Evolutionary conservation across 1,140 invertebrate genomes (phyloP).

Genomic region (Pseudoatta argentina): DNA sequence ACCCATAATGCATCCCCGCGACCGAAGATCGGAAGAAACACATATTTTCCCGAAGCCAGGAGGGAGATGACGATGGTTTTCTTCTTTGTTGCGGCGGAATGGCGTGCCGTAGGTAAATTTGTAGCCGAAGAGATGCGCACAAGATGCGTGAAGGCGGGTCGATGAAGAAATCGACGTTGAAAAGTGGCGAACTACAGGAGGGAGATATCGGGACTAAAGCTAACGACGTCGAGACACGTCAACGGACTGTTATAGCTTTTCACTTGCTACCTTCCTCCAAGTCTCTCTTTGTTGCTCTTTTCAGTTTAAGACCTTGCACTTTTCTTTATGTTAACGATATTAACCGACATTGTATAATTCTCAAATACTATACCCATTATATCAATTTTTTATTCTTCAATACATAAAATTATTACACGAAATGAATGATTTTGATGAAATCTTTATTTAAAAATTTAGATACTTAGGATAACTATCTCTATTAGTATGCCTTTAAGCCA

Average conservation of each 20-base stretch:
- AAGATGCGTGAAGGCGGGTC: conserved; percentile 45
- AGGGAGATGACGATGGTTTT: conserved; percentile 20
- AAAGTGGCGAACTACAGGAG: conserved; percentile 43
- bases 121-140: conserved; percentile 45
- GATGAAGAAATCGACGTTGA: conserved; percentile 47
- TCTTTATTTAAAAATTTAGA: too few relatives aligned
- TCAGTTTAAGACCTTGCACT: conserved; percentile 40
- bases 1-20: conserved; percentile 3
- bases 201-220: conserved; percentile 49
- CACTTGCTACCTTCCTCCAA: conserved; percentile 42
- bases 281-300: conserved; percentile 35
- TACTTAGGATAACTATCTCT: too few relatives aligned
- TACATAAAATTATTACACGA: too few relatives aligned
- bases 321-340: not conserved
- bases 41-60: conserved; percentile 65
- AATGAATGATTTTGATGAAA: too few relatives aligned
- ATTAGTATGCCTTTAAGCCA: too few relatives aligned
- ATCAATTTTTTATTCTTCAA: not conserved
- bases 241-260: conserved; percentile 49
- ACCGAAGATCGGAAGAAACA: conserved; percentile 23
- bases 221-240: conserved; percentile 57
- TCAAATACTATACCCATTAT: not conserved
- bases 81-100: not conserved
- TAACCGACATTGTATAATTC: not conserved
- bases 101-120: conserved; percentile 58